Percentiles rank a stretch among this genome's conserved stretches.
phyloP scores from a whole-genome alignment of 2,797 vertebrate species.

The Melanotaenia maccullochi region DNA sequence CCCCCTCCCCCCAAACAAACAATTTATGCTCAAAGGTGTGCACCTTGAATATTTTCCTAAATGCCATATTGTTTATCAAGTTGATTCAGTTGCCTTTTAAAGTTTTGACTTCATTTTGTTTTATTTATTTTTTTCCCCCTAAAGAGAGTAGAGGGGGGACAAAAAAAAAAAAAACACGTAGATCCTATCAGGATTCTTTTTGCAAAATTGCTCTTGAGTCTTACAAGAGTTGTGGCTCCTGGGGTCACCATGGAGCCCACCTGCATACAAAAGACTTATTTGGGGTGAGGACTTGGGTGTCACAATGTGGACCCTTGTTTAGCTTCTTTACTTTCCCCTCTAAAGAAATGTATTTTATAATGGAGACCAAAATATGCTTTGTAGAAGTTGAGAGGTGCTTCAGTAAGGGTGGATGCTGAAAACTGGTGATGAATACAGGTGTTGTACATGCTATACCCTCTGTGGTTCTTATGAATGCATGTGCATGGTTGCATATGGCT shows the following conservation, averaged over 20 bases:
- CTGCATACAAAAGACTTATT: constrained; percentile 51
- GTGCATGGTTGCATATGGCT: not conserved
- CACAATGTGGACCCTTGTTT: constrained; percentile 63
- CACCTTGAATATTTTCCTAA: not conserved
- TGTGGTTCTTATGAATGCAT: not conserved
- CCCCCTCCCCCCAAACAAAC: too few relatives aligned
- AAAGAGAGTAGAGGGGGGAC: too few relatives aligned
- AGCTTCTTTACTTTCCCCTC: not conserved
- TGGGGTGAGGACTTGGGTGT: constrained; percentile 38
- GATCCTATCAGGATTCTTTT: constrained; percentile 8
- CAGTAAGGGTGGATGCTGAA: not conserved
- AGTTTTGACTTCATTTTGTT: not conserved
- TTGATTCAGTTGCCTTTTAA: not conserved
- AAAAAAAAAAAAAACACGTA: not conserved
- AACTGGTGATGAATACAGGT: constrained; percentile 28
- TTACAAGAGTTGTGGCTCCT: constrained; percentile 57
- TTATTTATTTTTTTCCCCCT: not conserved
- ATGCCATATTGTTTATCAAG: not conserved
- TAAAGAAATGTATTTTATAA: not conserved
- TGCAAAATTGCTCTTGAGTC: constrained; percentile 35
- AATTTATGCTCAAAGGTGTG: constrained; percentile 7
- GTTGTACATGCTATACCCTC: constrained; percentile 9
- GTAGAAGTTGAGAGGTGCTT: constrained; percentile 18
- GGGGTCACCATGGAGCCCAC: constrained; percentile 66
- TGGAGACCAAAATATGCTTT: constrained; percentile 9